Evolutionary conservation across 2,113 vertebrate species (phyloP).

Genomic region (Spea bombifrons): DNA sequence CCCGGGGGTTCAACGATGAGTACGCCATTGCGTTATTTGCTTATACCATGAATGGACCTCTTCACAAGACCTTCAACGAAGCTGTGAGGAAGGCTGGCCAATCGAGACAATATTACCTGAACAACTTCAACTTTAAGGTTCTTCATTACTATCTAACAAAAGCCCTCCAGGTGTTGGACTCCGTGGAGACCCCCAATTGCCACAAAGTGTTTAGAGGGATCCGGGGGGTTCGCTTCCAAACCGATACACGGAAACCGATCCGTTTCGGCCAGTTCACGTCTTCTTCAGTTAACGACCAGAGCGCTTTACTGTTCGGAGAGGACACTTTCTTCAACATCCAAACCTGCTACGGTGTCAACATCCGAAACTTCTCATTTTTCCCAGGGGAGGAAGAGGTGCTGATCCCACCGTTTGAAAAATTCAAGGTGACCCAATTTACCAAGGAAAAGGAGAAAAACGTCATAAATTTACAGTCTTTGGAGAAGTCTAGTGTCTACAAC

Average conservation of each 20-base stretch:
- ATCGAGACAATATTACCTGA: conserved; percentile 51
- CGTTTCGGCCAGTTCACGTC: conserved; percentile 59
- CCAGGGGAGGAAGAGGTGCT: conserved; percentile 60
- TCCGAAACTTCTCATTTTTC: conserved; percentile 54
- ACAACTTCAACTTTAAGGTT: conserved; percentile 55
- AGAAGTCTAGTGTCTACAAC: conserved; percentile 40
- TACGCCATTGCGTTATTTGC: conserved; percentile 55
- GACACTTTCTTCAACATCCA: conserved; percentile 61
- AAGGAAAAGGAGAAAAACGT: conserved; percentile 4
- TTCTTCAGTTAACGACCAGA: background rate
- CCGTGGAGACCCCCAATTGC: background rate
- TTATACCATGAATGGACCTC: conserved; percentile 18
- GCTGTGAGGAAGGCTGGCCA: conserved; percentile 52
- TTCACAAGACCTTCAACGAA: conserved; percentile 51
- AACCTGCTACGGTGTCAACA: conserved; percentile 51
- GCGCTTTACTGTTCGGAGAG: conserved; percentile 48
- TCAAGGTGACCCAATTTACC: conserved; percentile 43
- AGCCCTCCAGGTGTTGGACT: conserved; percentile 52
- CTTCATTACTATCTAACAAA: conserved; percentile 63
- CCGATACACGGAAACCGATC: rapidly evolving
- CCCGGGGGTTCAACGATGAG: conserved; percentile 31
- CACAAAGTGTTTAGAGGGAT: conserved; percentile 53
- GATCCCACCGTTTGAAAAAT: conserved; percentile 58
- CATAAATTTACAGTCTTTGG: conserved; percentile 21
- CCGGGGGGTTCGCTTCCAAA: conserved; percentile 42